Percentiles rank a stretch among this genome's conserved stretches.
phyloP scores from a whole-genome alignment of 2,797 vertebrate species.

The Amblyopsis hoosieri region DNA sequence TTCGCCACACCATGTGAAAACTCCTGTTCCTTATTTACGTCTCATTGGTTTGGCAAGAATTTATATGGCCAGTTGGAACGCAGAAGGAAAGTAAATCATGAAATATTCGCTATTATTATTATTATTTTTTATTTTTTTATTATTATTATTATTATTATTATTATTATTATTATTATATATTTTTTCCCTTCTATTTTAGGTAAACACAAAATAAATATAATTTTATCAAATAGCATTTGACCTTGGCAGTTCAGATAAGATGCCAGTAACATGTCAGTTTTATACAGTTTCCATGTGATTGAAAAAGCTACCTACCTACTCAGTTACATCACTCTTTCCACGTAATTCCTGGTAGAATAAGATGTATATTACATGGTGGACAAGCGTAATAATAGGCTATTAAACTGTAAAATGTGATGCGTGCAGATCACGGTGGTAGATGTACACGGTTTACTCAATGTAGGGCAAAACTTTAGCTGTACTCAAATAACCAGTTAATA shows the following conservation, averaged over 20 bases:
- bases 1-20: constrained; percentile 69
- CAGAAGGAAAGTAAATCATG: constrained; percentile 37
- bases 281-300: too few species aligned
- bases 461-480: constrained; percentile 32
- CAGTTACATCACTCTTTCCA: too few species aligned
- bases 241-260: background rate
- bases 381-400: background rate
- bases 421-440: background rate
- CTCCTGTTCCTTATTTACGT: constrained; percentile 66
- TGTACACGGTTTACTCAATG: constrained; percentile 3
- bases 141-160: constrained; percentile 6
- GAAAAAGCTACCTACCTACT: too few species aligned
- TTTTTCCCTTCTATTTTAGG: background rate
- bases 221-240: background rate
- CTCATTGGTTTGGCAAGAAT: constrained; percentile 69
- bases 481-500: constrained; percentile 20
- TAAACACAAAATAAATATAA: background rate
- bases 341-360: too few species aligned
- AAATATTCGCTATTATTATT: constrained; percentile 61
- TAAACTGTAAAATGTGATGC: background rate
- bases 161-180: background rate
- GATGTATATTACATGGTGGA: background rate
- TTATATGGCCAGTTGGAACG: constrained; percentile 62
- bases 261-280: too few species aligned
- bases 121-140: too few species aligned